A percentile compares a stretch with the other conserved stretches of the same genome.
phyloP scores from a whole-genome alignment of 2,113 vertebrate species.

The Astur gentilis region DNA sequence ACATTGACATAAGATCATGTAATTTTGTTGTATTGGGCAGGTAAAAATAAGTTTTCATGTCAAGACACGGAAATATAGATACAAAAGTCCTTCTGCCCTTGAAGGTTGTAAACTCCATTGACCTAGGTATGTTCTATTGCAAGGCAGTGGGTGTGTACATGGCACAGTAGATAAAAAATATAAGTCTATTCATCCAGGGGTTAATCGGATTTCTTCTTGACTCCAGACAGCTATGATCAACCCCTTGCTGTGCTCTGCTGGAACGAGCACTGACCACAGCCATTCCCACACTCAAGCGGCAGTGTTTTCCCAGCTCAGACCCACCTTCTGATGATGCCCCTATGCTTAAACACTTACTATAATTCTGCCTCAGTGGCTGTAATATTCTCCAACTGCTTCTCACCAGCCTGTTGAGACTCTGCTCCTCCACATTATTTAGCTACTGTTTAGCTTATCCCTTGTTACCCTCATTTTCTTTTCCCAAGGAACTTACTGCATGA shows the following conservation, averaged over 20 bases:
- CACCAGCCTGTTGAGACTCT: background rate
- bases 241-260: background rate
- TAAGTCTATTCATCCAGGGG: background rate
- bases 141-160: background rate
- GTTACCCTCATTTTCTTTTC: conserved; percentile 31
- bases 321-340: background rate
- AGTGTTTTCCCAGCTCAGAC: background rate
- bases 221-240: background rate
- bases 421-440: background rate
- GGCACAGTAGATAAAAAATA: background rate
- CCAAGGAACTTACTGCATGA: background rate
- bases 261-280: background rate
- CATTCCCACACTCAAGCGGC: background rate
- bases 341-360: background rate
- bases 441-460: background rate
- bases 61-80: background rate
- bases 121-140: background rate
- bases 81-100: background rate
- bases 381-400: background rate
- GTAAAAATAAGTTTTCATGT: background rate
- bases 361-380: background rate
- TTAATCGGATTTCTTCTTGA: background rate
- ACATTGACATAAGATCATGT: background rate
- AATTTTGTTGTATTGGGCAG: background rate
- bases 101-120: background rate